Conservation (phyloP, 2,113 vertebrate genomes). For the Falcunculus frontatus region DNA sequence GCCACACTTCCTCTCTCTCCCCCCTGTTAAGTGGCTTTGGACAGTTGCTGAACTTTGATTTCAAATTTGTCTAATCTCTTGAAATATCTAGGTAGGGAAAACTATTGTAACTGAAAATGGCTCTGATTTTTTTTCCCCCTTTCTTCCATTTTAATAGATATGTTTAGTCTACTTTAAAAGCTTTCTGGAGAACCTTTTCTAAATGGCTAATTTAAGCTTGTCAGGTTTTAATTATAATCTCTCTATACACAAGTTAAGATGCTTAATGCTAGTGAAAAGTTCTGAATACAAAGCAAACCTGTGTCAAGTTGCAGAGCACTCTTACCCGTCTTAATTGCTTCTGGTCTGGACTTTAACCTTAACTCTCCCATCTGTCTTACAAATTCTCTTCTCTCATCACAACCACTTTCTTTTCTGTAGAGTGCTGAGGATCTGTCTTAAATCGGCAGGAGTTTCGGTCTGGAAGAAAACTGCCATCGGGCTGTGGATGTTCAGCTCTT, state of each 20-base stretch:
- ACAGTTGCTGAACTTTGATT: conserved; percentile 59
- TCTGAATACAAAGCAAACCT: conserved; percentile 69
- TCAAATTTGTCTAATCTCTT: conserved; percentile 58
- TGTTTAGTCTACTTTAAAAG: conserved; percentile 69
- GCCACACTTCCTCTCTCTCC: background rate
- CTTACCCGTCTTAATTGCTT: conserved; percentile 66
- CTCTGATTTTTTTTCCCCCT: background rate
- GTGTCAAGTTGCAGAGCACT: conserved; percentile 63
- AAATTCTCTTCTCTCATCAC: conserved; percentile 38
- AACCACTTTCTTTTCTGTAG: conserved; percentile 7
- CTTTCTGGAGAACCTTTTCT: conserved; percentile 63
- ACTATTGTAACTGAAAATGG: conserved; percentile 36
- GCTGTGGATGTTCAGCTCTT: background rate
- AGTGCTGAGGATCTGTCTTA: conserved; percentile 8
- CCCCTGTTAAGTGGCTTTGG: conserved; percentile 38
- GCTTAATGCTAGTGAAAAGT: conserved; percentile 67
- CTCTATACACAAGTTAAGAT: conserved; percentile 64
- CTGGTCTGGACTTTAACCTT: conserved; percentile 64
- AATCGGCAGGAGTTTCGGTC: background rate
- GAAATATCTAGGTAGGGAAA: conserved; percentile 42
- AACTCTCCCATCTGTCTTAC: conserved; percentile 58
- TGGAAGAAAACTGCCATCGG: background rate
- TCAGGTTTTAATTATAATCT: conserved; percentile 73
- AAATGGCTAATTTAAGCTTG: conserved; percentile 68
- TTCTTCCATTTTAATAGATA: conserved; percentile 60